Percentiles rank a stretch among this genome's conserved stretches.
Evolutionary conservation across 2,113 vertebrate species (phyloP).

Genomic region (Eulacestoma nigropectus): DNA sequence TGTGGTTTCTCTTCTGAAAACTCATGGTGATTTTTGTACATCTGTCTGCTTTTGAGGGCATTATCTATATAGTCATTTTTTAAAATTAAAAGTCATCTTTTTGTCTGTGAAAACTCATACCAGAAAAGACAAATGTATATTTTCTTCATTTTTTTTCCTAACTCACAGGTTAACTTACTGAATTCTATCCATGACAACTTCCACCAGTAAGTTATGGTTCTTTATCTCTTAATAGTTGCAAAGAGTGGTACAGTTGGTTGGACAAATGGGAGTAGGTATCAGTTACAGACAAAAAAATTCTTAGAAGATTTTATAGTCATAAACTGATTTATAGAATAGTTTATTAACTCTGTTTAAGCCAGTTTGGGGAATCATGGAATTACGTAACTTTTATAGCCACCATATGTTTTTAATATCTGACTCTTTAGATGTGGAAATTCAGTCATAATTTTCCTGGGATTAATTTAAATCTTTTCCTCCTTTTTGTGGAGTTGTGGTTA

Average conservation of each 20-base stretch:
- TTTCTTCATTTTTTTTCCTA: background rate
- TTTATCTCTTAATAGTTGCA: background rate
- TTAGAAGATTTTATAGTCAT: background rate
- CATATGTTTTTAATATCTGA: background rate
- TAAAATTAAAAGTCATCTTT: background rate
- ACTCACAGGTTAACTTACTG: conserved; percentile 87
- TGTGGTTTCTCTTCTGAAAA: background rate
- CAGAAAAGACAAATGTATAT: background rate
- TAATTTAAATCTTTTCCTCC: background rate
- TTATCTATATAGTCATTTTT: background rate
- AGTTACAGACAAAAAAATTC: background rate
- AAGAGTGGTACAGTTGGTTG: background rate
- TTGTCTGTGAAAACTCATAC: background rate
- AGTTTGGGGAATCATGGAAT: background rate
- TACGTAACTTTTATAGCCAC: background rate
- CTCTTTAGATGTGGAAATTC: background rate
- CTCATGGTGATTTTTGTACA: background rate
- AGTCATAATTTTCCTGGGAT: background rate
- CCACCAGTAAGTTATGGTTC: conserved; percentile 85
- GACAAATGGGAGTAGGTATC: background rate
- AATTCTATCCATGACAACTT: conserved; percentile 99
- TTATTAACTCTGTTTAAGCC: background rate
- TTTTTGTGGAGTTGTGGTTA: background rate
- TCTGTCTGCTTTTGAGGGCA: background rate
- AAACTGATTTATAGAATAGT: background rate